Evolutionary conservation across 2,797 vertebrate genomes (phyloP).

Genomic region (Tenualosa ilisha): DNA sequence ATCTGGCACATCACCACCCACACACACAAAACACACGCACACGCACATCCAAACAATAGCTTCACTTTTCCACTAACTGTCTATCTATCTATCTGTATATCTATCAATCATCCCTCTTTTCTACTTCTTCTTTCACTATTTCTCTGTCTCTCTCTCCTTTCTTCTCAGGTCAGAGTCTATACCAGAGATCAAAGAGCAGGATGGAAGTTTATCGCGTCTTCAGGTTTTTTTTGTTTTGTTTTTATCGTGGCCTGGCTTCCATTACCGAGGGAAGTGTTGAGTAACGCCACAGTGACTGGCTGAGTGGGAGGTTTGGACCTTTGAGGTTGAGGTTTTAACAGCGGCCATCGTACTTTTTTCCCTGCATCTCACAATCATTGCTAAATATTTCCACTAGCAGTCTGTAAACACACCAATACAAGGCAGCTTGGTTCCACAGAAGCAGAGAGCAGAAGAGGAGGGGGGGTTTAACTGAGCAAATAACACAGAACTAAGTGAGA

Average conservation of each 20-base stretch:
- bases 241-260: not conserved
- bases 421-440: not conserved
- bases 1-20: conserved; percentile 18
- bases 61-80: conserved; percentile 43
- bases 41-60: not conserved
- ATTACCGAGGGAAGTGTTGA: not conserved
- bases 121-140: not conserved
- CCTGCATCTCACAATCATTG: not conserved
- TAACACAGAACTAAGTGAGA: not conserved
- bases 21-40: conserved; percentile 43
- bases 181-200: not conserved
- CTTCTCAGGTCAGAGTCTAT: not conserved
- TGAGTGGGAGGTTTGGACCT: not conserved
- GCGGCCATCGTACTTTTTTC: not conserved
- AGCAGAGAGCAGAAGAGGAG: not conserved
- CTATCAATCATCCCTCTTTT: too few species aligned
- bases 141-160: not conserved
- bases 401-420: not conserved
- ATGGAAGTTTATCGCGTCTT: not conserved
- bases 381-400: not conserved
- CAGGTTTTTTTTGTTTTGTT: not conserved
- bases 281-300: not conserved
- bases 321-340: not conserved
- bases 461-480: not conserved
- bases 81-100: too few species aligned